Conservation (phyloP, 2,888 invertebrate genomes). For the Ferrisia virgata region DNA sequence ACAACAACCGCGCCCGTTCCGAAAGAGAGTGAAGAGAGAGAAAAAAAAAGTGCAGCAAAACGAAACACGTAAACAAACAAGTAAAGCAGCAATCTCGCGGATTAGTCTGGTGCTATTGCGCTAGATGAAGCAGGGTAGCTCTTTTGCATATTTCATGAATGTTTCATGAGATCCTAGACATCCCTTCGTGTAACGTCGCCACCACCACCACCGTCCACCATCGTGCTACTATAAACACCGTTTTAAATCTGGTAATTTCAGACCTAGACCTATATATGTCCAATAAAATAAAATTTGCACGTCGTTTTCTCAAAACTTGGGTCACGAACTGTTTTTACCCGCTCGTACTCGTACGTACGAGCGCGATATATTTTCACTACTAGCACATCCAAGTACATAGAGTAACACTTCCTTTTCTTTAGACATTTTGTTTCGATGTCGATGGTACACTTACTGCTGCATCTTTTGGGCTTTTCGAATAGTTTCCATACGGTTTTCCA, state of each 20-base stretch:
- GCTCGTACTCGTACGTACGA: not conserved
- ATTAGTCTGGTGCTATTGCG: constrained; percentile 48
- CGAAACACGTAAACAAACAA: constrained; percentile 46
- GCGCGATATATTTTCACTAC: too few relatives aligned
- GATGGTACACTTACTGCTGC: too few relatives aligned
- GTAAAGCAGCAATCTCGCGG: constrained; percentile 46
- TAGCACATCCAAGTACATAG: too few relatives aligned
- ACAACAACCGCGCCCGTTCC: too few relatives aligned
- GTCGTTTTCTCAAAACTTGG: constrained; percentile 40
- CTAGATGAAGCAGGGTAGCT: constrained; percentile 45
- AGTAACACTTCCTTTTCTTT: not conserved
- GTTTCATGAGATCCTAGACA: constrained; percentile 48
- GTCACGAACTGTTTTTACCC: constrained; percentile 18
- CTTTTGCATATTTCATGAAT: constrained; percentile 49
- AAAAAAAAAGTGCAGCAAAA: constrained; percentile 34
- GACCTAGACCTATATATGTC: constrained; percentile 47
- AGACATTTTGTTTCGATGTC: too few relatives aligned
- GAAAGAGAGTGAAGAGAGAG: constrained; percentile 28
- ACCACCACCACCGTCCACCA: constrained; percentile 40
- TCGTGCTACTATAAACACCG: constrained; percentile 43
- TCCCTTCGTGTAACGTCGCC: constrained; percentile 45
- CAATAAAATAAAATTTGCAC: constrained; percentile 46
- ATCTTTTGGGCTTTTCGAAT: too few relatives aligned
- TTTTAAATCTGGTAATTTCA: constrained; percentile 46
- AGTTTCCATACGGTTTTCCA: too few relatives aligned